These are phyloP conservation scores for Antrozous pallidus DNA, from an alignment of 2,797 vertebrate genomes.

Conservation along the genomic window DNA sequence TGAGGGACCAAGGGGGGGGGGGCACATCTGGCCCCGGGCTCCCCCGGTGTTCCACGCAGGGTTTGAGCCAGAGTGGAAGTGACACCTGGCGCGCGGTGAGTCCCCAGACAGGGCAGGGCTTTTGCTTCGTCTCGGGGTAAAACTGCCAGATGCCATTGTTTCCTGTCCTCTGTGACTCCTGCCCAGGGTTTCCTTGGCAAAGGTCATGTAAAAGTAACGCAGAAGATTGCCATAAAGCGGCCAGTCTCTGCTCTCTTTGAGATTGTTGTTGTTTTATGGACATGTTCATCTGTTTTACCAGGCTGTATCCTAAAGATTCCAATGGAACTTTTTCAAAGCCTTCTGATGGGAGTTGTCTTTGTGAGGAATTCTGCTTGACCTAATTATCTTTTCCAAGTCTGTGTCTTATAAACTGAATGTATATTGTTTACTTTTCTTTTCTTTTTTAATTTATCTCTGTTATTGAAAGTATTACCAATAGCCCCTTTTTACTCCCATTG, in stretches of 20 bases:
- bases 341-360: neutral
- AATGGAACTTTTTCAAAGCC: neutral
- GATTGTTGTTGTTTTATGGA: neutral
- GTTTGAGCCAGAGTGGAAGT: conserved; percentile 44
- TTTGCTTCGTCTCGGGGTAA: neutral
- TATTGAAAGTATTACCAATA: too few relatives aligned
- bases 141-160: conserved; percentile 29
- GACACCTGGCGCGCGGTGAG: neutral
- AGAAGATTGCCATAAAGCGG: neutral
- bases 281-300: neutral
- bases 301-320: neutral
- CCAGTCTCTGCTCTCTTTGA: neutral
- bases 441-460: too few relatives aligned
- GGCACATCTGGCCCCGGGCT: conserved; percentile 36
- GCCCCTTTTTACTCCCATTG: too few relatives aligned
- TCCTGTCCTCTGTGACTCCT: conserved; percentile 23
- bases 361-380: neutral
- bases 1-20: conserved; percentile 32
- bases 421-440: neutral
- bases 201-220: neutral
- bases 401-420: conserved; percentile 1
- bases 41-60: neutral
- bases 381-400: neutral
- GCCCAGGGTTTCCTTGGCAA: neutral
- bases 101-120: conserved; percentile 26